Base-by-base conservation (phyloP, 2,888 invertebrate species). In the Cantharis rufa region DNA sequence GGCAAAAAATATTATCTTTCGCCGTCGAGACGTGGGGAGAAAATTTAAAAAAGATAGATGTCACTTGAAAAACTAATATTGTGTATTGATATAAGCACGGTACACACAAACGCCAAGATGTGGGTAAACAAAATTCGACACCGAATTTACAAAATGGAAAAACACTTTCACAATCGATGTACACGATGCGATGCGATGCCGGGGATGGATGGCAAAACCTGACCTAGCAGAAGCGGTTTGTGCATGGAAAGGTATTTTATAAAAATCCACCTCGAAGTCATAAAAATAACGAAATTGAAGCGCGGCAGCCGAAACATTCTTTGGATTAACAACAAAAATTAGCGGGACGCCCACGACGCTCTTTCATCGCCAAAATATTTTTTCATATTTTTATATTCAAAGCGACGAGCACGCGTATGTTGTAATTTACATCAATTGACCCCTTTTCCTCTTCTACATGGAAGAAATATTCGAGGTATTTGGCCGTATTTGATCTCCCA, bases 1-100 rank as follows among this genome's bases (percentile, higher is more conserved):
- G n/a, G 48, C 48, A 48, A 48, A 48, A 48, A 48, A 48, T 13
- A n/a, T 48, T 48, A 48, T 48, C 48, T 48, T 32, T 69, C 24
- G 28, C 27, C 7, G 15, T 61, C 63, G 21, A 63, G 16, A 69
- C 16, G 61, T 10, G 13, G 13, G 3, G 62, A 3, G 68, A 62
- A 63, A 69, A 27, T 27, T 32, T 27, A 32, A 63, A 69, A 71
- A 75, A 71, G 62, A 71, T 27, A 21, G 62, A 68, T 72, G 10
- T 63, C 48, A 62, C 32, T 72, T 69, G 69, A 71, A 76, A 76
- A 76, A 72, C 71, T 72, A 74, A 74, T 76, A 76, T 69, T 63
- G 21, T 69, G 75, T 68, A 62, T 70, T 71, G 75, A 71, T 69
- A 63, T 72, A 75, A 71, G 75, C 71, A 68, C 61, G 62, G 69